Base-by-base conservation (phyloP, 2,888 invertebrate genomes). In the Caenorhabditis japonica region DNA sequence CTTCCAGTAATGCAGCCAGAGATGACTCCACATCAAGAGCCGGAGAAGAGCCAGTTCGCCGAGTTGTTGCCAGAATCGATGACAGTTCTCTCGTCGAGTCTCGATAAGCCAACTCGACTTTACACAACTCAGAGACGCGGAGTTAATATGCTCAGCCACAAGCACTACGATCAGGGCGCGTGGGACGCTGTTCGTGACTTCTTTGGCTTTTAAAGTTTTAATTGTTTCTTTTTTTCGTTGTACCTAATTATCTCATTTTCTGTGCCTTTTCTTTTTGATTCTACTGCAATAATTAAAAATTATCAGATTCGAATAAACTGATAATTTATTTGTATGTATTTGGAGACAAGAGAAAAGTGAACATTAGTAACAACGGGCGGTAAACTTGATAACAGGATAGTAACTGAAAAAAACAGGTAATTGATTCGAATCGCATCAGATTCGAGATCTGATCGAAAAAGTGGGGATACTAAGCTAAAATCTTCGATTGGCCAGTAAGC, bases 131-230 rank as follows among this genome's bases (percentile, higher is more conserved):
- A 51, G 23, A 30, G 60, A 17, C 58, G 76, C 10, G 74, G 75
- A 30, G 39, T 23, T 21, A 68, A 60, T 17, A 47, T 72, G 49
- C 55, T 79, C 33, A 77, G 73, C 39, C 72, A 77, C 38, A 76
- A 79, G 47, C 69, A 53, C 19, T 51, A 59, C 44, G 75, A 70
- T 25, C 69, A 75, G 27, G 64, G 68, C 36, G 70, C 75, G 5
- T 75, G 75, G 75, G 69, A 75, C 25, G 52, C 62, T n/a, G 59
- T 75, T 17, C 46, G 75, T n/a, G 60, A 55, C 46, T 75, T 70
- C 33, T 70, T 75, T 46, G 75, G 70, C 12, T 59, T 68, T 41
- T 68, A 64, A 46, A 23, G 10, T 27, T 17, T 15, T 21, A 5
- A 3, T 13, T 19, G 33, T 10, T 12, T 10, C 7, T 23, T 27